Evolutionary conservation across 2,797 vertebrate genomes (phyloP).

Genomic region (Tauraco hartlaubi): DNA sequence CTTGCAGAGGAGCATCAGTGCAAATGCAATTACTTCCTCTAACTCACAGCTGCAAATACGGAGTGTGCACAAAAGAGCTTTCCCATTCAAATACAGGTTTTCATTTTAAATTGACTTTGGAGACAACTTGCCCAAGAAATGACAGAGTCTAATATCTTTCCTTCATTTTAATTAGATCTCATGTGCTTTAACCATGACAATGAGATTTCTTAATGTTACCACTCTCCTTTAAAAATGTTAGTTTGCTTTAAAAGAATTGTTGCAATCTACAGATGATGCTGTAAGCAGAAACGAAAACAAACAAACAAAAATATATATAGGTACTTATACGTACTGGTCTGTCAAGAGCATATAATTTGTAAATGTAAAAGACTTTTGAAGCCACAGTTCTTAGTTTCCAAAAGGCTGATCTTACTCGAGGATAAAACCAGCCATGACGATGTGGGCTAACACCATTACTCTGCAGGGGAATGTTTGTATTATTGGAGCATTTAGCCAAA

Average conservation of each 20-base stretch:
- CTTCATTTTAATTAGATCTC: not conserved
- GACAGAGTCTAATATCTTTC: not conserved
- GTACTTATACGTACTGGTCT: not conserved
- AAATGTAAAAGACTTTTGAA: not conserved
- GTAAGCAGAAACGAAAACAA: not conserved
- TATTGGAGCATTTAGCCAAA: not conserved
- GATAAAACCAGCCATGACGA: not conserved
- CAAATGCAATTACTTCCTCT: not conserved
- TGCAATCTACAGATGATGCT: not conserved
- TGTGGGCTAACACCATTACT: not conserved
- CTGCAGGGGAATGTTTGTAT: not conserved
- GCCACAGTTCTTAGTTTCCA: not conserved
- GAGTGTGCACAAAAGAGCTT: not conserved
- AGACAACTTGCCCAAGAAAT: not conserved
- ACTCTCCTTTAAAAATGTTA: not conserved
- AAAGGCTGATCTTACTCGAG: not conserved
- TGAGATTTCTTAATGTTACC: not conserved
- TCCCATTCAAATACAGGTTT: not conserved
- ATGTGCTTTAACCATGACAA: not conserved
- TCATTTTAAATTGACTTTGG: not conserved
- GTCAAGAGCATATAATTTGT: not conserved
- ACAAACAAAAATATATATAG: no score
- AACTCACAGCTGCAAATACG: not conserved
- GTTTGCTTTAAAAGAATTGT: not conserved
- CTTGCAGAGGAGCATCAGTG: not conserved